phyloP scores from a whole-genome alignment of 2,888 invertebrate genomes.

The Drosophila maculinotata region DNA sequence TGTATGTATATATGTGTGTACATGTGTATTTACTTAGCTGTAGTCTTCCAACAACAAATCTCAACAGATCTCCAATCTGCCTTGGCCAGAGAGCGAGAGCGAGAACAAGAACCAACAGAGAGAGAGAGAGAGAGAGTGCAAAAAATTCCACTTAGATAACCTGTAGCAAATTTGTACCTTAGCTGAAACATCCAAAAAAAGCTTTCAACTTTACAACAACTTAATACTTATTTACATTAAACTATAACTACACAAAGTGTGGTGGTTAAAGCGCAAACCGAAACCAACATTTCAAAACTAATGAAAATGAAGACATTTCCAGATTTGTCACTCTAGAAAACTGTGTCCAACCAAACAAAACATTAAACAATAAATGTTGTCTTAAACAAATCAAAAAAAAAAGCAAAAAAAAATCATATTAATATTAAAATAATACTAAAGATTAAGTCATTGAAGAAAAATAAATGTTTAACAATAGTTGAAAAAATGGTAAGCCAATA shows the following conservation, averaged over 20 bases:
- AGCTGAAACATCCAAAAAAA: constrained; percentile 62
- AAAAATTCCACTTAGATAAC: constrained; percentile 65
- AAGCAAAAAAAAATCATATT: not conserved
- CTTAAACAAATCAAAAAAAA: constrained; percentile 14
- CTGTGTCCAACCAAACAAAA: constrained; percentile 46
- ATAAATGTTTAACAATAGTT: constrained; percentile 21
- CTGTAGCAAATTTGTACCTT: constrained; percentile 78
- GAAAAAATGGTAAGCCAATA: constrained; percentile 20
- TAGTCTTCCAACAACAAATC: constrained; percentile 68
- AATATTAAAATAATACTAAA: constrained; percentile 3
- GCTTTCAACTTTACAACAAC: constrained; percentile 58
- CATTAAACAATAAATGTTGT: constrained; percentile 43
- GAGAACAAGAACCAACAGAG: constrained; percentile 44
- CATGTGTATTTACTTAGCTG: constrained; percentile 42
- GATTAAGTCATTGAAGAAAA: constrained; percentile 8
- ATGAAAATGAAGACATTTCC: constrained; percentile 9
- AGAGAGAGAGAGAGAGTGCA: too few species aligned
- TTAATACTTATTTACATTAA: constrained; percentile 20
- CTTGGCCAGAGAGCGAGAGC: constrained; percentile 31
- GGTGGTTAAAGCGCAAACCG: constrained; percentile 5
- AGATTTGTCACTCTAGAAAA: constrained; percentile 20
- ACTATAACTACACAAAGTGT: constrained; percentile 52
- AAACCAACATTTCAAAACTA: constrained; percentile 11
- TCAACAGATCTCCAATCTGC: constrained; percentile 35
- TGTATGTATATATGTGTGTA: not conserved